phyloP scores from a whole-genome alignment of 2,797 vertebrate genomes.

The Gastrophryne carolinensis region DNA sequence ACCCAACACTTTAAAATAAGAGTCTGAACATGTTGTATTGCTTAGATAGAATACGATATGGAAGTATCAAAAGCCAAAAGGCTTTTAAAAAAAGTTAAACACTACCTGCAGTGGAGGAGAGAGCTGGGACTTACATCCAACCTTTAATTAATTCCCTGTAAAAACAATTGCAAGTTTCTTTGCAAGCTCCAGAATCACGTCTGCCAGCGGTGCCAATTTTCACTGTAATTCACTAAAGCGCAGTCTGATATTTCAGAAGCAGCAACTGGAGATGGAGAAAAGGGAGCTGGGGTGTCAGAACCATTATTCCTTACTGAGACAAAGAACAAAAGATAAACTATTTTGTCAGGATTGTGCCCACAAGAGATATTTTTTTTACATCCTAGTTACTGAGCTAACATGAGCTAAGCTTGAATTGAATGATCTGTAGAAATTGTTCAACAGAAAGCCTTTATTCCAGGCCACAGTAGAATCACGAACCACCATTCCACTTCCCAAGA shows the following conservation, averaged over 20 bases:
- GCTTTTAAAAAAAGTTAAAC: constrained; percentile 44
- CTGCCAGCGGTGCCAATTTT: constrained; percentile 45
- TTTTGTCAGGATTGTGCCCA: constrained; percentile 41
- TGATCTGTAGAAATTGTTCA: constrained; percentile 16
- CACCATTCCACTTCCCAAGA: no score
- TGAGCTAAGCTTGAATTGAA: constrained; percentile 1
- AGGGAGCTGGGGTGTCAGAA: constrained; percentile 30
- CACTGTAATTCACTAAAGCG: constrained; percentile 33
- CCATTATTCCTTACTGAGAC: constrained; percentile 41
- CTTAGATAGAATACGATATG: constrained; percentile 50
- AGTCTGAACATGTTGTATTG: constrained; percentile 48
- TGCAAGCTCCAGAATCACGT: constrained; percentile 9
- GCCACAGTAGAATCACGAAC: no score
- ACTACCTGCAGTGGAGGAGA: constrained; percentile 34
- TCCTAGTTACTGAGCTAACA: constrained; percentile 17
- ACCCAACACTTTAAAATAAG: constrained; percentile 39
- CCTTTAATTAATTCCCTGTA: constrained; percentile 43
- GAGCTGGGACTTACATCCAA: constrained; percentile 35
- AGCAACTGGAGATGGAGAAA: constrained; percentile 28
- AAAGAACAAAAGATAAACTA: constrained; percentile 40
- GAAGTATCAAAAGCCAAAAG: constrained; percentile 43
- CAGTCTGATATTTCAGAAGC: constrained; percentile 38
- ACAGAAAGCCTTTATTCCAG: no score
- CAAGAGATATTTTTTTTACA: constrained; percentile 16
- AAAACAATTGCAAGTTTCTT: constrained; percentile 30